Evolutionary conservation across 2,797 vertebrate genomes (phyloP).

Genomic region (Natrix natrix): DNA sequence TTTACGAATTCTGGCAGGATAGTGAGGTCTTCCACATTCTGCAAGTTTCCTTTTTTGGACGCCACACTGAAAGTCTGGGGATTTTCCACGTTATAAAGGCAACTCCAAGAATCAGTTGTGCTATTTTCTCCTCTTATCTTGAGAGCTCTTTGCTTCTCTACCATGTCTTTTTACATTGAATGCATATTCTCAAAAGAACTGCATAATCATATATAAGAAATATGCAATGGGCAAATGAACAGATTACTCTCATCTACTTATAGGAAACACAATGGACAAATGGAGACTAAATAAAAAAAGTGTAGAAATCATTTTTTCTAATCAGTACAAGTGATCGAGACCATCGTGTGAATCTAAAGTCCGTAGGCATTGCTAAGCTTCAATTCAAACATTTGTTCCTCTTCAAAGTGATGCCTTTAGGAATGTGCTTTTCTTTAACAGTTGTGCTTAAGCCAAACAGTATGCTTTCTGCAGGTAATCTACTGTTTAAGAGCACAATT

Average conservation of each 20-base stretch:
- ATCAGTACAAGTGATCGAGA: background rate
- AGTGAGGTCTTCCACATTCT: background rate
- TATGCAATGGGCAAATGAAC: background rate
- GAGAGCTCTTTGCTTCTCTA: background rate
- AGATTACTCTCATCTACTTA: background rate
- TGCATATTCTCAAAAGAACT: background rate
- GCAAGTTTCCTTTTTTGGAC: background rate
- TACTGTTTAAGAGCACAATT: background rate
- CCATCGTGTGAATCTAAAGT: background rate
- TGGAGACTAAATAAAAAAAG: background rate
- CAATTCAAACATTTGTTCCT: conserved; percentile 4
- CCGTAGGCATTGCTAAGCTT: background rate
- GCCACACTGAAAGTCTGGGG: background rate
- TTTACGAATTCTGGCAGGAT: background rate
- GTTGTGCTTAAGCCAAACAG: background rate
- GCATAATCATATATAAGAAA: background rate
- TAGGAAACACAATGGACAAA: background rate
- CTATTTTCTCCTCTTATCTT: background rate
- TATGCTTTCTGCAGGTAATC: background rate
- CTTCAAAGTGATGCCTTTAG: background rate
- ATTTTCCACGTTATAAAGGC: background rate
- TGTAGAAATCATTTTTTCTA: background rate
- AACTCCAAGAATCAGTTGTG: background rate
- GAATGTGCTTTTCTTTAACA: background rate
- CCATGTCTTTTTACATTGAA: background rate